phyloP scores from a whole-genome alignment of 2,797 vertebrate genomes.

The Tadarida brasiliensis region DNA sequence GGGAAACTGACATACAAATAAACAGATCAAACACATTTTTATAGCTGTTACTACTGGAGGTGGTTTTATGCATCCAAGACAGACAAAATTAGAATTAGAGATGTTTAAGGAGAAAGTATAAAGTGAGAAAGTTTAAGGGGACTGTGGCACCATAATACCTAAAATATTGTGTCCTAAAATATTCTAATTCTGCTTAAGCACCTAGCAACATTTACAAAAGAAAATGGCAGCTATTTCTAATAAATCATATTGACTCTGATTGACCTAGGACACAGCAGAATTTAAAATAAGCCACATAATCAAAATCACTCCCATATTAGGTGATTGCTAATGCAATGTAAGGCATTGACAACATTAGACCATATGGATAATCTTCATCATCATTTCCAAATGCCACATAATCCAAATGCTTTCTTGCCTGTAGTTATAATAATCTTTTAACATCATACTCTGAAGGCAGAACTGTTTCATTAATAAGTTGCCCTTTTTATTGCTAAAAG shows the following conservation, averaged over 20 bases:
- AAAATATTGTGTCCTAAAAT: not conserved
- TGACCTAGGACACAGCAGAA: constrained; percentile 37
- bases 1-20: not conserved
- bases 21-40: not conserved
- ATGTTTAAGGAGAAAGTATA: not conserved
- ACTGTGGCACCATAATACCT: not conserved
- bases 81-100: constrained; percentile 36
- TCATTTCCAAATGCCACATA: constrained; percentile 67
- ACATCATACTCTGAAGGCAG: constrained; percentile 67
- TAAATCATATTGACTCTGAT: constrained; percentile 58
- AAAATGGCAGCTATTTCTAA: constrained; percentile 9
- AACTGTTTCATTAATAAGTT: constrained; percentile 66
- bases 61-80: not conserved
- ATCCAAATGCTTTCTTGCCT: constrained; percentile 76
- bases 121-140: not conserved
- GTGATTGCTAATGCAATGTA: constrained; percentile 36
- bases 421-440: constrained; percentile 71
- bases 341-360: not conserved
- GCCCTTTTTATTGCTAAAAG: constrained; percentile 61
- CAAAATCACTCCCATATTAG: constrained; percentile 17
- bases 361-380: constrained; percentile 71
- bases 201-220: not conserved
- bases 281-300: constrained; percentile 40
- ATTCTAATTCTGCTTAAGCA: constrained; percentile 12
- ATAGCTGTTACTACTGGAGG: not conserved